Base-by-base conservation (phyloP, 2,888 invertebrate species). In the Danaus chrysippus region DNA sequence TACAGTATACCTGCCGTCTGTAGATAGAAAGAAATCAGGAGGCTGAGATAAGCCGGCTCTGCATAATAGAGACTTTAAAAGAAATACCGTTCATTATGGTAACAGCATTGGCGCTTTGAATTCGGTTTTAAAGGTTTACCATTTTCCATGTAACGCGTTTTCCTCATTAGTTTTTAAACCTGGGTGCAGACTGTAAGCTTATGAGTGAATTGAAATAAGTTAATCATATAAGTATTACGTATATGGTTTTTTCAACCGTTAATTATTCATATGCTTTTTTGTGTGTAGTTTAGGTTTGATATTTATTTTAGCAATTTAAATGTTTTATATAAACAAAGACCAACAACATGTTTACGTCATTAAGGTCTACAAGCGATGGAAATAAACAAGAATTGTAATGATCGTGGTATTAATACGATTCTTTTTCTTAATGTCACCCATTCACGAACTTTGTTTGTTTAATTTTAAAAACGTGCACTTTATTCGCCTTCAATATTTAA, bases 51-150 rank as follows among this genome's bases (percentile, higher is more conserved):
- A 83, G 77, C 77, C 71, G 61, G 70, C 67, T 67, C 69, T 73
- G 75, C 75, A 78, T 82, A 84, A 82, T 77, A 73, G 73, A 78
- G 78, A 78, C 76, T 82, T 74, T 77, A 78, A 80, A 81, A 79
- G 77, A 84, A 84, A 86, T 85, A 82, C 82, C 56, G 59, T 64
- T 67, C 60, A 58, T 62, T 64, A 65, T 53, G 19, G 63, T 61
- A 56, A 57, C 58, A 49, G 60, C 57, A 64, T 61, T 53, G 56
- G 60, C 13, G 23, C 42, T 54, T 54, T 54, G 42, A 17, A 49
- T 49, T 49, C 17, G 49, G 49, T 49, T 49, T 49, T 17, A n/a
- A 17, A 49, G 17, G 10, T 49, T 49, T 49, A 49, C 49, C 49
- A 49, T 49, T 17, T 34, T 17, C 49, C 17, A 49, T 49, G 49